phyloP scores from a whole-genome alignment of 2,888 invertebrate genomes.

The Sepiola atlantica region DNA sequence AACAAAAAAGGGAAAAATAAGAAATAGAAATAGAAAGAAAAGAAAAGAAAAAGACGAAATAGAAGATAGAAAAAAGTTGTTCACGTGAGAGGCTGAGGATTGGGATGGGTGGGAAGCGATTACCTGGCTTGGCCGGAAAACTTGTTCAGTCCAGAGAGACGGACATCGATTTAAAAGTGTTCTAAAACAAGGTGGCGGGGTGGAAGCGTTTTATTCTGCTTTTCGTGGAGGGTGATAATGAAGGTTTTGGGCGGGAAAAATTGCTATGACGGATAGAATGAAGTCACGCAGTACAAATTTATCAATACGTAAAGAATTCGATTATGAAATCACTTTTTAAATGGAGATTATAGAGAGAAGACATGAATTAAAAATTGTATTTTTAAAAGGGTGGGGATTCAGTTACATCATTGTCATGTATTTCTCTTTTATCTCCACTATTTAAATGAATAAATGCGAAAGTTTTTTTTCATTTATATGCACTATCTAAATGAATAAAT shows the following conservation, averaged over 20 bases:
- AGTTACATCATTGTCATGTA: too few relatives aligned
- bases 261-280: neutral
- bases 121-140: neutral
- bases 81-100: neutral
- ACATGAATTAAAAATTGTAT: too few relatives aligned
- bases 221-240: neutral
- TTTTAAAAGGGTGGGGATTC: too few relatives aligned
- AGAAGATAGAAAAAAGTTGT: neutral
- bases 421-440: too few relatives aligned
- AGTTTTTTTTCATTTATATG: too few relatives aligned
- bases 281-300: too few relatives aligned
- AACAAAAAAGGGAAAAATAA: too few relatives aligned
- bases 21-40: neutral
- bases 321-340: too few relatives aligned
- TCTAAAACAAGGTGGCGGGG: neutral
- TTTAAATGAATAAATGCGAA: too few relatives aligned
- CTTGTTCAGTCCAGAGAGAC: neutral
- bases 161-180: neutral
- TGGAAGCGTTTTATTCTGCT: neutral
- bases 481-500: too few relatives aligned
- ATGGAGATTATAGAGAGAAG: too few relatives aligned
- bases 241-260: neutral
- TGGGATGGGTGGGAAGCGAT: neutral
- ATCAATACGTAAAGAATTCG: too few relatives aligned
- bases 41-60: neutral